A percentile compares a stretch with the other conserved stretches of the same genome.
These are phyloP conservation scores for Aethes cnicana DNA, from an alignment of 2,888 invertebrate genomes.

Conservation along the genomic window DNA sequence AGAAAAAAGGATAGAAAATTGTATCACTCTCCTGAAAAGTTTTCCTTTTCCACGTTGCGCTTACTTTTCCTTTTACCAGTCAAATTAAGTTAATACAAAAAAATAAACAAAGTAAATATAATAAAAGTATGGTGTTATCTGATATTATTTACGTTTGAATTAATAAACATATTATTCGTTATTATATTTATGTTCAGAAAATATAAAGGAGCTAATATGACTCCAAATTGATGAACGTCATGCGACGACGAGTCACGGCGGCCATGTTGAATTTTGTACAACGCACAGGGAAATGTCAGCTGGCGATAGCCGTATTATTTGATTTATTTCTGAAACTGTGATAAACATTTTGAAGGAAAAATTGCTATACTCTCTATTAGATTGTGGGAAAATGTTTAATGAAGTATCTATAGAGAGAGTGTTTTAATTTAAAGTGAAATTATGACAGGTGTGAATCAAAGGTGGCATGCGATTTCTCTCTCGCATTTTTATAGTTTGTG, in stretches of 20 bases:
- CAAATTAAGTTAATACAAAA: slow-evolving; percentile 10
- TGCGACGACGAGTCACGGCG: slow-evolving; percentile 67
- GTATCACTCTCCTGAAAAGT: slow-evolving; percentile 25
- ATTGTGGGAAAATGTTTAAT: slow-evolving; percentile 35
- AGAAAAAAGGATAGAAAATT: slow-evolving; percentile 34
- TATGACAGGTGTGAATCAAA: slow-evolving; percentile 71
- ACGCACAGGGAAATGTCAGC: slow-evolving; percentile 82
- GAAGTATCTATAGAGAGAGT: slow-evolving; percentile 42
- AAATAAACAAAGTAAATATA: too few relatives aligned
- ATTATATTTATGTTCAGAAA: background rate
- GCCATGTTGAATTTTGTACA: slow-evolving; percentile 82
- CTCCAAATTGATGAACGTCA: slow-evolving; percentile 63
- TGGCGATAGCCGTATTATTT: slow-evolving; percentile 73
- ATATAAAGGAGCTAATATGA: slow-evolving; percentile 43
- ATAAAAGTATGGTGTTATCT: too few relatives aligned
- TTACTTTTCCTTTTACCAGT: slow-evolving; percentile 30
- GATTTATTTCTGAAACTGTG: slow-evolving; percentile 55
- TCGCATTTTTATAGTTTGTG: slow-evolving; percentile 79
- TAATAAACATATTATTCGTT: background rate
- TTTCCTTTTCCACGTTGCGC: slow-evolving; percentile 55
- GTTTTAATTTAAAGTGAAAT: slow-evolving; percentile 59
- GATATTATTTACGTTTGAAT: too few relatives aligned
- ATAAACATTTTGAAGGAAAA: slow-evolving; percentile 54
- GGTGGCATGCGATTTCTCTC: slow-evolving; percentile 77
- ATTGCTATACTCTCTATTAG: slow-evolving; percentile 46